Base-by-base conservation (phyloP, 2,888 invertebrate species). In the Alloscopus bannaensis region DNA sequence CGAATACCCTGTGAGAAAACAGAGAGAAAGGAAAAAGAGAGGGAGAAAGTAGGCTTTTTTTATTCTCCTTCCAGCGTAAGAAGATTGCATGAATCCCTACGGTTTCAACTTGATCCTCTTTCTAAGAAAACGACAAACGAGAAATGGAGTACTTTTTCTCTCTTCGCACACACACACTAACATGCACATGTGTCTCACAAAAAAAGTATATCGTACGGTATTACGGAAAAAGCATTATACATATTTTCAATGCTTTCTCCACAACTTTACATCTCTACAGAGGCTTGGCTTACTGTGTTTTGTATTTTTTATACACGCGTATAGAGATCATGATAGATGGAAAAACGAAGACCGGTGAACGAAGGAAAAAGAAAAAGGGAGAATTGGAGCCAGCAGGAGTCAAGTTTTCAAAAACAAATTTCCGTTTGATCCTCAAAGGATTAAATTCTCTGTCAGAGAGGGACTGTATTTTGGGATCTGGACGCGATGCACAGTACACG, bases 401-500 rank as follows among this genome's bases (percentile, higher is more conserved):
- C 80, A 82, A 80, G 82, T 82, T 82, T 82, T 80, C 70, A 73
- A 80, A 82, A 82, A 82, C 82, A 82, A 80, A 82, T 77, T 82
- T 82, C 80, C 80, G 68, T 80, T 80, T 82, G 82, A 82, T 82
- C 82, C 82, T 82, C 73, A 50, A 75, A 62, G 82, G 82, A 82
- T 82, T 82, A 82, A 82, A 82, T 80, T 80, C 80, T 77, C 73
- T 80, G 76, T 80, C 80, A 72, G n/a, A n/a, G 80, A 70, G 69
- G 76, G 77, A 76, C 76, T 69, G 65, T 70, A 62, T 70, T 70
- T 80, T 70, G 59, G 75, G 69, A 80, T 75, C 80, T 75, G 75
- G 65, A 73, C 28, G 57, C 52, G 66, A 16, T 28, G 64, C 31
- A 66, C 59, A 59, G 13, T n/a, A 31, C 16, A 62, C 16, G 42